These are phyloP conservation scores for Zaprionus lachaisei DNA, from an alignment of 1,140 invertebrate species.

Conservation along the genomic window DNA sequence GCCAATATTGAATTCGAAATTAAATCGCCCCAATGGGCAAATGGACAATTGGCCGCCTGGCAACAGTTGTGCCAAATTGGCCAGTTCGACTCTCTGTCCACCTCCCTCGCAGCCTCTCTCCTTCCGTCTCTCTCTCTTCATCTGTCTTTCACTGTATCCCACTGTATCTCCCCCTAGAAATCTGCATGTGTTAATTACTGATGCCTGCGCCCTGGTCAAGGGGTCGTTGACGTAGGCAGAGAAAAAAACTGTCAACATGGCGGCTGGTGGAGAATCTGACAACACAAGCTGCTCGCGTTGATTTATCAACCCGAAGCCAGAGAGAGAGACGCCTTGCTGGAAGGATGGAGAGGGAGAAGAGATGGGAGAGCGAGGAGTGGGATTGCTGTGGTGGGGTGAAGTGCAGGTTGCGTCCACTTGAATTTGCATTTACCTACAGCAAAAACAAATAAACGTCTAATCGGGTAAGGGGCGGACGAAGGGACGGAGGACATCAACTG, in stretches of 20 bases:
- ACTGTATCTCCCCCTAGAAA: slow-evolving; percentile 42
- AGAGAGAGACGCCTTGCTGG: not conserved
- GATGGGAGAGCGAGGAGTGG: not conserved
- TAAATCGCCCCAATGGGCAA: slow-evolving; percentile 70
- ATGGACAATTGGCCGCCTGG: slow-evolving; percentile 59
- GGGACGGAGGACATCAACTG: slow-evolving; percentile 48
- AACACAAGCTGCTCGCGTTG: slow-evolving; percentile 75
- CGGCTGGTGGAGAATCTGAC: slow-evolving; percentile 66
- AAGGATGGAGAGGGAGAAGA: not conserved
- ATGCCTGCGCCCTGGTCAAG: slow-evolving; percentile 55
- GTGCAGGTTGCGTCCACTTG: slow-evolving; percentile 53
- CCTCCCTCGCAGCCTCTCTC: not conserved
- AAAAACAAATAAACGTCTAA: slow-evolving; percentile 82
- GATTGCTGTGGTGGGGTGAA: not conserved
- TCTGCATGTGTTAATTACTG: slow-evolving; percentile 82
- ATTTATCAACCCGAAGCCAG: slow-evolving; percentile 66
- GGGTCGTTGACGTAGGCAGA: slow-evolving; percentile 39
- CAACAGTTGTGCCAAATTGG: slow-evolving; percentile 77
- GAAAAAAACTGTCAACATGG: slow-evolving; percentile 75
- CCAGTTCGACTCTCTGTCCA: slow-evolving; percentile 15
- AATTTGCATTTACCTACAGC: slow-evolving; percentile 79
- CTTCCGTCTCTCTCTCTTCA: not conserved
- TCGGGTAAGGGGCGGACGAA: slow-evolving; percentile 22
- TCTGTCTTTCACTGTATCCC: too few species aligned
- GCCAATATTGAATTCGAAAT: slow-evolving; percentile 82